Evolutionary conservation across 2,797 vertebrate genomes (phyloP).

Genomic region (Chaetophractus vellerosus): DNA sequence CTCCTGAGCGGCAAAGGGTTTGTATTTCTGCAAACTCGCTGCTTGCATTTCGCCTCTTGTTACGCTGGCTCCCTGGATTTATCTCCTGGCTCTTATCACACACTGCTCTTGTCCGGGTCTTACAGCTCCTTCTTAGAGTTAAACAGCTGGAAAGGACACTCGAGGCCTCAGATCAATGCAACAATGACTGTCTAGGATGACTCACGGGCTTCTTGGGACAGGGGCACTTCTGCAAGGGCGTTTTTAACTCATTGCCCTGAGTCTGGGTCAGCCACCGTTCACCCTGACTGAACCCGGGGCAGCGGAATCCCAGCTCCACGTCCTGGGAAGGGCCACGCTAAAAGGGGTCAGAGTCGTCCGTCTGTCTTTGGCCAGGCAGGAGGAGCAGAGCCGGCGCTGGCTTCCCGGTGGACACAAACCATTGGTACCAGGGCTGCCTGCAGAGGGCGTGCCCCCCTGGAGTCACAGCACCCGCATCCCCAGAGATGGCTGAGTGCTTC

Average conservation of each 20-base stretch:
- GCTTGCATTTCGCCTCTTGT: too few species aligned
- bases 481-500: rapidly evolving
- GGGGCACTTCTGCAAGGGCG: background rate
- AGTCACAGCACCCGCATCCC: background rate
- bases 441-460: rapidly evolving
- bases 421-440: background rate
- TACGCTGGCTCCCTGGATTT: rapidly evolving
- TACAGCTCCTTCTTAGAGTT: background rate
- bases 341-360: rapidly evolving
- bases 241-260: background rate
- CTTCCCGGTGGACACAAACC: background rate
- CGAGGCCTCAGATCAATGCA: background rate
- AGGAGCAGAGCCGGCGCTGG: background rate
- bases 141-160: background rate
- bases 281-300: background rate
- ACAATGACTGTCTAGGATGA: background rate
- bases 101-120: background rate
- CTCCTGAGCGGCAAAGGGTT: background rate
- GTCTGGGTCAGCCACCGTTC: background rate
- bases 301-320: rapidly evolving
- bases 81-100: rapidly evolving
- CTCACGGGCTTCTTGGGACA: rapidly evolving
- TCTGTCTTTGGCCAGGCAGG: too few species aligned
- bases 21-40: background rate
- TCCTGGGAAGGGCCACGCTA: rapidly evolving